A percentile compares a stretch with the other conserved stretches of the same genome.
Evolutionary conservation across 1,140 invertebrate species (phyloP).

Genomic region (Oscheius sp.): DNA sequence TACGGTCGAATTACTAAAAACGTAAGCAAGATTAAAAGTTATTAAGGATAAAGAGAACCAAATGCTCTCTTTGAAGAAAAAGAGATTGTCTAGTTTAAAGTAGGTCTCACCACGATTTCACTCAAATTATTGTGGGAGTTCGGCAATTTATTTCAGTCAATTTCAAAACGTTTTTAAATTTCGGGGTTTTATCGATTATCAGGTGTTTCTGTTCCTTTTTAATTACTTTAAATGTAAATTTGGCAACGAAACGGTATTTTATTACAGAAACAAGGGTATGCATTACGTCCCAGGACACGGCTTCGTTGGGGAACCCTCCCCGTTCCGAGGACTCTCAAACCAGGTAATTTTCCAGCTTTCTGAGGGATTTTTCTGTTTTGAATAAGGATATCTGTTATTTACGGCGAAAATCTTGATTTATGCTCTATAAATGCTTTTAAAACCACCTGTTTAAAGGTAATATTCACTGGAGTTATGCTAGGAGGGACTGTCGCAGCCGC

Average conservation of each 20-base stretch:
- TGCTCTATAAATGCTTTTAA: not conserved
- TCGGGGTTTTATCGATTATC: not conserved
- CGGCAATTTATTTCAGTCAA: too few relatives aligned
- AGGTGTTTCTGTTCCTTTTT: conserved; percentile 2
- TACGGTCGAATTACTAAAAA: not conserved
- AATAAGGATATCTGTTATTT: not conserved
- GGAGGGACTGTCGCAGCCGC: conserved; percentile 31
- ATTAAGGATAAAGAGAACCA: not conserved
- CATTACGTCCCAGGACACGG: conserved; percentile 8
- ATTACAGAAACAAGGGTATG: too few relatives aligned
- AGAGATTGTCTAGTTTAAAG: not conserved
- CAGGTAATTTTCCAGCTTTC: not conserved
- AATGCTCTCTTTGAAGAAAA: too few relatives aligned
- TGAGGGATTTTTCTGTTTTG: not conserved
- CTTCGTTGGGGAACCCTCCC: not conserved
- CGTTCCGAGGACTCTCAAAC: not conserved
- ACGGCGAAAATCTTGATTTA: not conserved
- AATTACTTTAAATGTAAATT: not conserved
- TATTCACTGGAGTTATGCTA: conserved; percentile 11
- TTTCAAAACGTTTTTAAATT: not conserved
- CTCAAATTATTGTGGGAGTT: not conserved
- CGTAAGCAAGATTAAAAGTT: not conserved
- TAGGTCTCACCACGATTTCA: not conserved
- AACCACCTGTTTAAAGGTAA: conserved; percentile 3
- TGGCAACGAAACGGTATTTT: too few relatives aligned